Evolutionary conservation across 2,113 vertebrate species (phyloP), one percentile per base, ranked within the genome.

Genomic region (Etia nguti): DNA sequence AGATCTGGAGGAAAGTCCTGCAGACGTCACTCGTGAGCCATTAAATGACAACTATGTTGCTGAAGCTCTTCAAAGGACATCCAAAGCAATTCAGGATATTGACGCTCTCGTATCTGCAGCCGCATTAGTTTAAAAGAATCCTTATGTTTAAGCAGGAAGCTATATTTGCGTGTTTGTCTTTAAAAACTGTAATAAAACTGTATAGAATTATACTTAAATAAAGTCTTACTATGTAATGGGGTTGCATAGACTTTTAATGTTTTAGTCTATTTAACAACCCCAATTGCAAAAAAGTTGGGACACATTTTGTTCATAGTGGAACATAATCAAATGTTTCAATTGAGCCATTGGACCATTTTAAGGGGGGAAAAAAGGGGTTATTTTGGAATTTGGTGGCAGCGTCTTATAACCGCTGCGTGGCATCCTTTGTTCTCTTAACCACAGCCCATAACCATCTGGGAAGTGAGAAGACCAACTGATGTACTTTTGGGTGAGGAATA

Each of bases 81-180:
- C 95, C 18, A 91, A 86, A 91, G 89, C 92, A 84, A 96, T 96
- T 81, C 88, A 89, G 60, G 95, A 96, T 46, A 96, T 96, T 13
- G 93, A 96, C n/a, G 59, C 84, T 15, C 80, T 96, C 5, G 50
- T 95, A 62, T 93, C 93, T 81, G 86, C 87, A 38, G 80, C 84
- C 13, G 43, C 57, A 5, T 80, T 65, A 2, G 90, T 62, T 3
- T 93, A 65, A 92, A 81, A 80, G 11, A 59, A 52, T 6, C 15
- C 31, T 36, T 48, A n/a, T 50, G 20, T 73, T 81, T 50, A 80
- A 65, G 55, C 43, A 52, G 13, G 48, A 81, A 36, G 5, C 9
- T 8, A 18, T 79, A 56, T 4, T 3, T 26, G 24, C 12, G 8
- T 43, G 55, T 6, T 15, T 29, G 48, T 79, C 11, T 43, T 1